Evolutionary conservation across 2,888 invertebrate species (phyloP), one percentile per base, ranked within the genome.

Genomic region (Apotomis capreana): DNA sequence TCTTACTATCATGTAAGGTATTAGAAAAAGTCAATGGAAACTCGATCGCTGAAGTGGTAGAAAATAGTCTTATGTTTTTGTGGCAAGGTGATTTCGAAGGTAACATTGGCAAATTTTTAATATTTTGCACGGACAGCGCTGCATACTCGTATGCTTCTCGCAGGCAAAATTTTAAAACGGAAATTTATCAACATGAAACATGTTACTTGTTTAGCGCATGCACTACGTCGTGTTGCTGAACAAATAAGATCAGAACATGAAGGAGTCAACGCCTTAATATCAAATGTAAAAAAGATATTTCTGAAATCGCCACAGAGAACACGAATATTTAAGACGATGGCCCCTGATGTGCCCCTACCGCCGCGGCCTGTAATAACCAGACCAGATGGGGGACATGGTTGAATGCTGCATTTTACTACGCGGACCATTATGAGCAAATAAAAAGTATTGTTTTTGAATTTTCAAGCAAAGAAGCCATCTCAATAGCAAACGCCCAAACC

Each of bases 211-310:
- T 15, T 15, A 15, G 15, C 15, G 15, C 15, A 15, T 15, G 15
- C 15, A 15, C 15, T 15, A 15, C 15, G 1, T 15, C 15, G 15
- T 15, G 15, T 15, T 15, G 15, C 15, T 15, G 15, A 15, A 15
- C 15, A 15, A 15, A 15, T 15, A 15, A 15, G 15, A 15, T 15
- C 15, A 15, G 15, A 15, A 15, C 15, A 15, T 15, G 15, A 15
- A 15, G 15, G 15, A 15, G 15, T 15, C 15, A 15, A 15, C 15
- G 15, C 15, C 15, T 15, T 15, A 15, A 15, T 15, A 15, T 57
- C 36, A 26, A 57, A 57, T 57, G 57, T 57, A 57, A 57, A 57
- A 57, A 36, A 57, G 36, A 36, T 57, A 57, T 57, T 57, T 57
- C 57, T 57, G 36, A 57, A 57, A 57, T 57, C 57, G 57, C 57